Conservation (phyloP, 2,888 invertebrate species). For the Itoplectis maculator region DNA sequence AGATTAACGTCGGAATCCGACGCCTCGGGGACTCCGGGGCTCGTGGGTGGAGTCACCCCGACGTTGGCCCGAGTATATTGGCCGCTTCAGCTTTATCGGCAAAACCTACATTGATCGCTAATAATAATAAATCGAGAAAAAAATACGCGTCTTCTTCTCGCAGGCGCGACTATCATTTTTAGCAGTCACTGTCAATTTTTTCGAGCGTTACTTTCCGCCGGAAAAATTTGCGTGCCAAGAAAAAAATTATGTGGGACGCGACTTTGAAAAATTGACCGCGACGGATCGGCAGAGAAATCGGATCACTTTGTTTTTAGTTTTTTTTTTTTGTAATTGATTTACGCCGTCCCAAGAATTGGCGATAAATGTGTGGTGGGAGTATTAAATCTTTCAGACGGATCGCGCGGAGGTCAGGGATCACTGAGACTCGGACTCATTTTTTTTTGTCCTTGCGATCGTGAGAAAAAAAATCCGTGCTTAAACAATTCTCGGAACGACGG, state of each 20-base stretch:
- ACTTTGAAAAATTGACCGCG: slow-evolving; percentile 32
- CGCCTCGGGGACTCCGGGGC: slow-evolving; percentile 36
- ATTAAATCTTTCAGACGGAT: slow-evolving; percentile 40
- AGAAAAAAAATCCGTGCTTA: slow-evolving; percentile 18
- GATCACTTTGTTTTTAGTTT: neutral
- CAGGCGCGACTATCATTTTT: slow-evolving; percentile 8
- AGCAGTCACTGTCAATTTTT: slow-evolving; percentile 1
- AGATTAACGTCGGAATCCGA: slow-evolving; percentile 63
- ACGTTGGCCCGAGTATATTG: slow-evolving; percentile 18
- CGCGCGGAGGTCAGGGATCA: slow-evolving; percentile 56
- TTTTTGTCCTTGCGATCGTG: slow-evolving; percentile 2
- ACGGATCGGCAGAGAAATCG: slow-evolving; percentile 8
- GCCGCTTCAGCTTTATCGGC: neutral
- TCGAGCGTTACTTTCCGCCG: neutral
- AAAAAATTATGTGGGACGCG: slow-evolving; percentile 18
- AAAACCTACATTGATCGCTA: too few relatives aligned
- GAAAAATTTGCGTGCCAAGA: neutral
- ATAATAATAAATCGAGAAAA: too few relatives aligned
- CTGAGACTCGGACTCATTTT: slow-evolving; percentile 18
- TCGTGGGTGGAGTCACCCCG: slow-evolving; percentile 50
- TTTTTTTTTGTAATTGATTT: slow-evolving; percentile 44
- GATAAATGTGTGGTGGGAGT: slow-evolving; percentile 45
- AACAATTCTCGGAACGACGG: slow-evolving; percentile 52
- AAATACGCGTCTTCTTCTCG: slow-evolving; percentile 6
- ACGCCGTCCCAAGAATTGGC: slow-evolving; percentile 51